Percentiles rank a stretch among this genome's conserved stretches.
Conservation (phyloP, 1,140 invertebrate species). For the Meloidogyne exigua region DNA sequence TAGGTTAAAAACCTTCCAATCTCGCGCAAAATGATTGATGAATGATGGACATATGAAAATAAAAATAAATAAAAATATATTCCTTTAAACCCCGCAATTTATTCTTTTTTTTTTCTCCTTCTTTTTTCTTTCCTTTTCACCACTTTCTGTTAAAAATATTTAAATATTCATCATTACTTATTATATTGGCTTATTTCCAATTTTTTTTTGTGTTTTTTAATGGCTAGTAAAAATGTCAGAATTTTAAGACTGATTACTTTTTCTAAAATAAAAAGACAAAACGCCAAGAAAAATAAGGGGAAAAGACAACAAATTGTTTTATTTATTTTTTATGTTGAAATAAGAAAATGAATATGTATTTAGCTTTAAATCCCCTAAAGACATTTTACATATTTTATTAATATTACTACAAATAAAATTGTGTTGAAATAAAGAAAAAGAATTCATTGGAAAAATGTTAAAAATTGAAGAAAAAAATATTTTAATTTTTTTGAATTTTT, state of each 20-base stretch:
- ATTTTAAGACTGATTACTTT: not conserved
- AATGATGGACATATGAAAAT: not conserved
- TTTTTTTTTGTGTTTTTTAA: too few relatives aligned
- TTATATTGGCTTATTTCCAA: not conserved
- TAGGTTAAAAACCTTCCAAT: not conserved
- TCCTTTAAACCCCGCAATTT: not conserved
- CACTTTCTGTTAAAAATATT: not conserved
- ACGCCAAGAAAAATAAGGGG: not conserved
- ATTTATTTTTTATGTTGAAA: too few relatives aligned
- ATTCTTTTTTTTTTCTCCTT: not conserved
- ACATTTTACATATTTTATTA: too few relatives aligned
- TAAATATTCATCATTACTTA: not conserved
- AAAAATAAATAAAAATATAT: not conserved
- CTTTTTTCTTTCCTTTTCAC: too few relatives aligned
- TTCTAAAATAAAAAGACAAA: not conserved
- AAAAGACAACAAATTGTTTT: not conserved
- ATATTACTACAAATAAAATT: too few relatives aligned
- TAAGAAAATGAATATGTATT: too few relatives aligned
- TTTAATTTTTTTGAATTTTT: too few relatives aligned
- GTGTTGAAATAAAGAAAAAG: too few relatives aligned
- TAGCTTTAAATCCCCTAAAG: too few relatives aligned
- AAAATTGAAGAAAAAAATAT: too few relatives aligned
- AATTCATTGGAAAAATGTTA: too few relatives aligned
- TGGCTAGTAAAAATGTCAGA: not conserved
- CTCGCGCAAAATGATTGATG: slow-evolving; percentile 4